Base-by-base conservation (phyloP, 2,797 vertebrate genomes). In the Siniperca obscura region DNA sequence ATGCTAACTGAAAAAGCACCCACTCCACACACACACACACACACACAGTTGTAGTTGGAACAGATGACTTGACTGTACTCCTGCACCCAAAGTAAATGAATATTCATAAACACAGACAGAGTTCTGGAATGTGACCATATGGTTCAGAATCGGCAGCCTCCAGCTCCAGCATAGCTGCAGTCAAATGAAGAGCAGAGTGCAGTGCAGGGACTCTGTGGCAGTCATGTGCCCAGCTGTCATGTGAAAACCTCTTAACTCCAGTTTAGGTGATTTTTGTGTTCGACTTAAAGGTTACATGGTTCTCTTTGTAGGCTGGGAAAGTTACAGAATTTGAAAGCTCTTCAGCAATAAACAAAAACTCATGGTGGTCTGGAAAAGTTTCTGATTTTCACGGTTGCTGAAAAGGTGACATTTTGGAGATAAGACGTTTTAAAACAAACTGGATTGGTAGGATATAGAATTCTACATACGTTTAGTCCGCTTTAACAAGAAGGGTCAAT, bases 41-140 rank as follows among this genome's bases (percentile, higher is more conserved):
- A 44, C 17, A 70, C 1, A 21, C 25, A 78, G 16, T 27, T 12
- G n/a, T 66, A 76, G 68, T 81, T 3, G n/a, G 38, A 86, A 72
- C 34, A 85, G 70, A 82, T 74, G 61, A 87, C 36, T 52, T 71
- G 22, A 74, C 71, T 74, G 25, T 52, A 42, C 82, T 75, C 72
- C 70, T 80, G 77, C 7, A 4, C 25, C 74, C 46, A 68, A 36
- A 74, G 64, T 16, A 74, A 38, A 72, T 90, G 82, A 89, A 91
- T 90, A 90, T 91, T 90, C 86, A 89, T 89, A 66, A 71, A 64
- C 55, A 56, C 12, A 70, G 60, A 74, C 25, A 48, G 36, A 78
- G 56, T 74, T 87, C 78, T 81, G 78, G 78, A 84, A 80, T 25
- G 42, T 55, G 53, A 64, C 77, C 87, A 89, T 89, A 81, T 85